Conservation (phyloP, 2,113 vertebrate species). For the Scartelaos histophorus region DNA sequence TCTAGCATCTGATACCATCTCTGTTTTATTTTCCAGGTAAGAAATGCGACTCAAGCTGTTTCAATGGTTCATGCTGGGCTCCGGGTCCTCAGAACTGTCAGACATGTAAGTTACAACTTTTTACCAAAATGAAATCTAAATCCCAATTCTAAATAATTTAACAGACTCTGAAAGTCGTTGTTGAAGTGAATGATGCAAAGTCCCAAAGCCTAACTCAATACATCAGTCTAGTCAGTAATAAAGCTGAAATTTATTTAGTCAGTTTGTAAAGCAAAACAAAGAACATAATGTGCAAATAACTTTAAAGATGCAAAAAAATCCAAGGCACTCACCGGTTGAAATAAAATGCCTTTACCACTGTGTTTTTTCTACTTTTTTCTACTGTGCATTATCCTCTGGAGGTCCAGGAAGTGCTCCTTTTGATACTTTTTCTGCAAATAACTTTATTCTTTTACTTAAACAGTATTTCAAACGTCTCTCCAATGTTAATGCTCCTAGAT, state of each 20-base stretch:
- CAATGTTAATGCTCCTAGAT: not conserved
- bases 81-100: slow-evolving; percentile 87
- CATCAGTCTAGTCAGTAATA: slow-evolving; percentile 34
- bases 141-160: too few species aligned
- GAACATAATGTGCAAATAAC: too few species aligned
- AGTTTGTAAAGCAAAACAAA: too few species aligned
- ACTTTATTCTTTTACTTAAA: not conserved
- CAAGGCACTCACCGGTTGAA: too few species aligned
- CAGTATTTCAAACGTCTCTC: not conserved
- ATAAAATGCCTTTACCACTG: too few species aligned
- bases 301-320: too few species aligned
- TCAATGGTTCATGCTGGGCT: slow-evolving; percentile 90
- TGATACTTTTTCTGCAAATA: too few species aligned
- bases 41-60: slow-evolving; percentile 83
- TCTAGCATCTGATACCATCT: not conserved
- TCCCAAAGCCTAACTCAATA: not conserved
- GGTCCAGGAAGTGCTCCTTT: too few species aligned
- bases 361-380: too few species aligned
- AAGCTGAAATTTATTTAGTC: not conserved
- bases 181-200: slow-evolving; percentile 3
- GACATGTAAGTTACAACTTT: slow-evolving; percentile 79
- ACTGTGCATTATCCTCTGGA: too few species aligned
- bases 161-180: not conserved
- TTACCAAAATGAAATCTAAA: not conserved
- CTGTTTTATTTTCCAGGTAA: slow-evolving; percentile 75